phyloP scores from a whole-genome alignment of 1,140 invertebrate genomes.

The Rhopalosiphum padi region DNA sequence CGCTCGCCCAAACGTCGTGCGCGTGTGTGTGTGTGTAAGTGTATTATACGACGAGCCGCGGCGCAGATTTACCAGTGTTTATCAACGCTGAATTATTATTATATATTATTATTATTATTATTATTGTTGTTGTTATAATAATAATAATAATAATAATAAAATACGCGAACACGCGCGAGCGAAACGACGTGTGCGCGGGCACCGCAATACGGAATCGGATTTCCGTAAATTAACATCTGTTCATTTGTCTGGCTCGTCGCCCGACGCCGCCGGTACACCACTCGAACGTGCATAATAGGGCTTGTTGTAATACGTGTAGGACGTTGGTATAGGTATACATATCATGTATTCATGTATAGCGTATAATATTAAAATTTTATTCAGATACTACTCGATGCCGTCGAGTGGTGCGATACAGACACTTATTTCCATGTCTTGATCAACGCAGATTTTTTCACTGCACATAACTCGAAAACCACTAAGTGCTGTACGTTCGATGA shows the following conservation, averaged over 20 bases:
- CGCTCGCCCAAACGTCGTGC: too few species aligned
- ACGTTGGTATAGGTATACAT: too few species aligned
- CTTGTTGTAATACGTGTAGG: background rate
- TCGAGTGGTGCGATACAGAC: background rate
- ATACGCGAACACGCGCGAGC: background rate
- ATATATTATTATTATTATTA: too few species aligned
- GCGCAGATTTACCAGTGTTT: background rate
- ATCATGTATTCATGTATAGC: background rate
- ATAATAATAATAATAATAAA: background rate
- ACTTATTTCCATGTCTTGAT: background rate
- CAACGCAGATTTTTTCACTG: background rate
- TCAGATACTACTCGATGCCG: background rate
- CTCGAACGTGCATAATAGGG: background rate
- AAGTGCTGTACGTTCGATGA: background rate
- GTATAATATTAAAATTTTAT: background rate
- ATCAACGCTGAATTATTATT: background rate
- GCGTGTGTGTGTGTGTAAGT: too few species aligned
- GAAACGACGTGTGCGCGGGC: background rate
- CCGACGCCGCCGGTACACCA: background rate
- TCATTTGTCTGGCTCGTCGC: background rate
- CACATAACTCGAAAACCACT: background rate
- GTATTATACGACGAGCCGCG: background rate
- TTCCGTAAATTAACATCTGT: conserved; percentile 8
- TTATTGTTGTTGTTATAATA: background rate
- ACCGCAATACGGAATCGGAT: background rate